These are phyloP conservation scores for Cantharis rufa DNA, from an alignment of 2,888 invertebrate genomes.

Conservation along the genomic window DNA sequence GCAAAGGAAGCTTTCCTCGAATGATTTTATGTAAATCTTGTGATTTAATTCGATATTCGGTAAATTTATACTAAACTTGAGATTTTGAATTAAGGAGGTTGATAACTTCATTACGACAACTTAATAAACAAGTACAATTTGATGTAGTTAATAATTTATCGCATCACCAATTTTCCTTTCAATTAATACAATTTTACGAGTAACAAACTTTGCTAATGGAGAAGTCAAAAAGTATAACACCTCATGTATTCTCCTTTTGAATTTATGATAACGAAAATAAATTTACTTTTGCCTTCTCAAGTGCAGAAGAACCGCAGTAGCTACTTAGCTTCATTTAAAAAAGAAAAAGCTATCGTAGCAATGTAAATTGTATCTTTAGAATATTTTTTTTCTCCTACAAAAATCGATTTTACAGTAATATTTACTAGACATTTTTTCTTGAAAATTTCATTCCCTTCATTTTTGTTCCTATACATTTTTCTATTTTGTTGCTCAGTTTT, in stretches of 20 bases:
- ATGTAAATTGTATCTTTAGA: too few species aligned
- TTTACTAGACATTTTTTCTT: too few species aligned
- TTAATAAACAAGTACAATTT: background rate
- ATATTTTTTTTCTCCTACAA: too few species aligned
- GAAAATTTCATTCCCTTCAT: too few species aligned
- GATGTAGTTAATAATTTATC: background rate
- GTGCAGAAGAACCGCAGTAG: too few species aligned
- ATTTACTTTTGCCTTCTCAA: too few species aligned
- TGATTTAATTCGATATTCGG: conserved; percentile 10
- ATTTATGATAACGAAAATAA: background rate
- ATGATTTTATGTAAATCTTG: conserved; percentile 20
- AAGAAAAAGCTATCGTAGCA: too few species aligned
- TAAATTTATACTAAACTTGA: background rate
- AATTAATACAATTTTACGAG: background rate
- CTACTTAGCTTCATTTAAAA: too few species aligned
- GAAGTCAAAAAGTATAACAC: background rate
- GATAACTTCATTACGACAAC: background rate
- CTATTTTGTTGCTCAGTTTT: too few species aligned
- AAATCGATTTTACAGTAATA: too few species aligned
- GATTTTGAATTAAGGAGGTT: background rate
- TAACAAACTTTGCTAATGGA: background rate
- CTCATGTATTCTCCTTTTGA: too few species aligned
- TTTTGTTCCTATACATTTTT: too few species aligned
- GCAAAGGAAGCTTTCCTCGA: conserved; percentile 7
- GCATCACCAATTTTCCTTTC: background rate